Base-by-base conservation (phyloP, 2,888 invertebrate species). In the Heliothis peltigera region DNA sequence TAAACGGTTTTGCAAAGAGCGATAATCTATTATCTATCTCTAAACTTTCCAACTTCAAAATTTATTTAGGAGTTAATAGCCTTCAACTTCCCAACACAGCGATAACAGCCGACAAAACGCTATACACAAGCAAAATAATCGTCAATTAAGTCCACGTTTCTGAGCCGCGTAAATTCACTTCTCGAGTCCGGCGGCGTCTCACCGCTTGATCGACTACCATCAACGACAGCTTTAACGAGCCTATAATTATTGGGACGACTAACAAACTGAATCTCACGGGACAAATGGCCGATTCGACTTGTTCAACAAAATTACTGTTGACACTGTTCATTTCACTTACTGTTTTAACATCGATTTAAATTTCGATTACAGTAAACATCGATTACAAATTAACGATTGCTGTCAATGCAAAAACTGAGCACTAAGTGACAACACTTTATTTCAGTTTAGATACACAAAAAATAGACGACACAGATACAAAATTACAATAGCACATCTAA, bases 191-290 rank as follows among this genome's bases (percentile, higher is more conserved):
- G 68, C 53, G 56, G 17, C 53, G 66, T 78, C 66, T 83, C 75
- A 68, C 72, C 63, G 80, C 66, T 81, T 83, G 80, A 86, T 86
- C 78, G 81, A 80, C 63, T 79, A 55, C 75, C 70, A 79, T 82
- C 78, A 74, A 46, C 73, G 80, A 77, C 80, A 68, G 72, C 74
- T 71, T 80, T 74, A 87, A 83, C 78, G 75, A 77, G 75, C 75
- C 76, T 77, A 70, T 79, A 85, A 87, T 87, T 87, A 84, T 74
- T 75, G 69, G 71, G 79, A 81, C 75, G 79, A 74, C 70, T 80
- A 62, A 82, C 81, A 79, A 82, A 82, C 73, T 72, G 70, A 80
- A 78, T 82, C 80, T 79, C 77, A 76, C 74, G 69, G 71, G 68
- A 80, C 73, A 77, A 80, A 78, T 70, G 58, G 57, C 22, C 65